Conservation (phyloP, 2,888 invertebrate genomes). For the Epinotia bilunana region DNA sequence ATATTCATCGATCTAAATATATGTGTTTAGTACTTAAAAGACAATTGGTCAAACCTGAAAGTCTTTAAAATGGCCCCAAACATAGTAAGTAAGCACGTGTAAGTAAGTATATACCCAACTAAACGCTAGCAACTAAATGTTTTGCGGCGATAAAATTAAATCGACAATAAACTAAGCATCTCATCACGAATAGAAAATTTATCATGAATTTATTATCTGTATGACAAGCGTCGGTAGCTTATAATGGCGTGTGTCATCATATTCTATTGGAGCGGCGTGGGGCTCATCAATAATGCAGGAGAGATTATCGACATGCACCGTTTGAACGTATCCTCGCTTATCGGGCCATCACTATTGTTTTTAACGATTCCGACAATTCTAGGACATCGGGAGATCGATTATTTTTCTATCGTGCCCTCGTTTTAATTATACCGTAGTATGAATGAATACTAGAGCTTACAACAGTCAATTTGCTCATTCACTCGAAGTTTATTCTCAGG, state of each 20-base stretch:
- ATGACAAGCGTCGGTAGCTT: conserved; percentile 69
- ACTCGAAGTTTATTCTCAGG: background rate
- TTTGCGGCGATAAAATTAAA: conserved; percentile 55
- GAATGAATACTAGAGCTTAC: too few species aligned
- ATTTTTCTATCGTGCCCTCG: conserved; percentile 42
- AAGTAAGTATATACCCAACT: background rate
- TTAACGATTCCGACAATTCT: conserved; percentile 68
- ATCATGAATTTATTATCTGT: conserved; percentile 70
- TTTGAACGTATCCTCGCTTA: conserved; percentile 73
- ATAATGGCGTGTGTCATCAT: conserved; percentile 79
- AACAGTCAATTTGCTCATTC: too few species aligned
- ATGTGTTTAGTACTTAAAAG: too few species aligned
- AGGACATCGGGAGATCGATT: conserved; percentile 70
- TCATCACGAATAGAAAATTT: conserved; percentile 68
- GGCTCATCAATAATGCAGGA: conserved; percentile 78
- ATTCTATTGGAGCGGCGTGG: conserved; percentile 71
- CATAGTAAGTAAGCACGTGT: background rate
- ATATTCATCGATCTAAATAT: too few species aligned
- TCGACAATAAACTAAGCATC: conserved; percentile 64
- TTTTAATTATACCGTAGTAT: conserved; percentile 5
- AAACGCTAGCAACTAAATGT: conserved; percentile 22
- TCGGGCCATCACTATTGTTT: conserved; percentile 77
- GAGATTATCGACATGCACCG: conserved; percentile 80
- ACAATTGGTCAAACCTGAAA: background rate
- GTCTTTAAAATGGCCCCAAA: background rate